A percentile compares a stretch with the other conserved stretches of the same genome.
Conservation (phyloP, 1,140 invertebrate species). For the Leptopilina boulardi region DNA sequence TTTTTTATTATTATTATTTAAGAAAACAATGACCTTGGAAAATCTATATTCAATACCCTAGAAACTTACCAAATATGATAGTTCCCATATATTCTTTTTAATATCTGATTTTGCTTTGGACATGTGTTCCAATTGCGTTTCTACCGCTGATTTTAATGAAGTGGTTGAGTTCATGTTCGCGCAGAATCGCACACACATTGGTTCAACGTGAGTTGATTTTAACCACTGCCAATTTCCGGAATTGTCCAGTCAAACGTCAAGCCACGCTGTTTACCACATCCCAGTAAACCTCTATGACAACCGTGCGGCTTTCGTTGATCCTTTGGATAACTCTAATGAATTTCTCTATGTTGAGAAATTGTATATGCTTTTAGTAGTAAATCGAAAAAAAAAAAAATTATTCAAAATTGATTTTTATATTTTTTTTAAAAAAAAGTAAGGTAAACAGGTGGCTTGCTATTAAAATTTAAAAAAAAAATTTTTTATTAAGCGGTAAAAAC, state of each 20-base stretch:
- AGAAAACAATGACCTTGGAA: neutral
- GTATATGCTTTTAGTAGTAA: neutral
- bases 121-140: constrained; percentile 31
- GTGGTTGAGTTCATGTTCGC: constrained; percentile 6
- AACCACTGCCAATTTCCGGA: constrained; percentile 55
- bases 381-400: neutral
- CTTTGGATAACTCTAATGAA: constrained; percentile 29
- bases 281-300: constrained; percentile 20
- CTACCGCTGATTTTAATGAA: constrained; percentile 13
- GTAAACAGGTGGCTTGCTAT: neutral
- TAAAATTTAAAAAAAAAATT: neutral
- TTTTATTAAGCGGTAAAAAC: neutral
- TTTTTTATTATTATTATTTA: neutral
- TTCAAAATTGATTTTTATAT: neutral
- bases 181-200: constrained; percentile 38
- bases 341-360: neutral
- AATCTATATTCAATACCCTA: neutral
- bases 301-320: constrained; percentile 20
- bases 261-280: constrained; percentile 36
- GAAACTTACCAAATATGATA: constrained; percentile 28
- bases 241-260: constrained; percentile 46
- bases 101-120: constrained; percentile 8
- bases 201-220: constrained; percentile 42
- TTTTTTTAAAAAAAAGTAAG: neutral
- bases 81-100: constrained; percentile 2